These are phyloP conservation scores for Noctuana brunneofusca DNA, from an alignment of 2,888 invertebrate genomes.

Conservation along the genomic window DNA sequence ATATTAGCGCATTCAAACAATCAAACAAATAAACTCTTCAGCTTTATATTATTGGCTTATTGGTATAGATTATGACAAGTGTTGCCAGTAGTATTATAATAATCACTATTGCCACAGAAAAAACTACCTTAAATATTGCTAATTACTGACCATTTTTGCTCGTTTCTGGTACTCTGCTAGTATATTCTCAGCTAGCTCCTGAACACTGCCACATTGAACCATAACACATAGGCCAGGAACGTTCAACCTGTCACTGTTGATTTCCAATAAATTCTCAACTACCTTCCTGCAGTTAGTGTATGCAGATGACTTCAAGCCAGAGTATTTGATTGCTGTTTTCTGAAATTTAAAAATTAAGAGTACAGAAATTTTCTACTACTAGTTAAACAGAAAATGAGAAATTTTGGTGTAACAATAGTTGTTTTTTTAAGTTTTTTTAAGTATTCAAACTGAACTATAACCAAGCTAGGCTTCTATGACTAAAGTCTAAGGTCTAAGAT, in stretches of 20 bases:
- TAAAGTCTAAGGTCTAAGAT: no score
- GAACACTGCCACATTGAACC: slow-evolving; percentile 73
- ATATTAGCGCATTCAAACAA: no score
- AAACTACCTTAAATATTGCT: background rate
- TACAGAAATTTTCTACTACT: no score
- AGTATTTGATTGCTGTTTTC: slow-evolving; percentile 83
- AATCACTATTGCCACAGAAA: background rate
- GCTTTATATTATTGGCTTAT: no score
- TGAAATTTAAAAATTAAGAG: slow-evolving; percentile 49
- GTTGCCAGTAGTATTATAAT: no score
- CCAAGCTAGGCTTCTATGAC: no score
- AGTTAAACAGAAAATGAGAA: no score
- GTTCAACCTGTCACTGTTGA: slow-evolving; percentile 77
- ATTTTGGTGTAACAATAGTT: background rate
- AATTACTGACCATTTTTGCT: slow-evolving; percentile 62
- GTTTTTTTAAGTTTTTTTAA: no score
- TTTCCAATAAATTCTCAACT: slow-evolving; percentile 83
- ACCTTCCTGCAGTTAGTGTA: slow-evolving; percentile 82
- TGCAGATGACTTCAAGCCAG: slow-evolving; percentile 78
- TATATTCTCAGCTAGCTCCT: slow-evolving; percentile 79
- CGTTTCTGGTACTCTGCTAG: slow-evolving; percentile 75
- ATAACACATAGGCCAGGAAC: slow-evolving; percentile 83
- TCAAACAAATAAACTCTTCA: no score
- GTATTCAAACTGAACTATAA: no score
- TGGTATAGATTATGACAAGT: no score